phyloP scores from a whole-genome alignment of 2,888 invertebrate genomes.

The Prenolepis imparis region DNA sequence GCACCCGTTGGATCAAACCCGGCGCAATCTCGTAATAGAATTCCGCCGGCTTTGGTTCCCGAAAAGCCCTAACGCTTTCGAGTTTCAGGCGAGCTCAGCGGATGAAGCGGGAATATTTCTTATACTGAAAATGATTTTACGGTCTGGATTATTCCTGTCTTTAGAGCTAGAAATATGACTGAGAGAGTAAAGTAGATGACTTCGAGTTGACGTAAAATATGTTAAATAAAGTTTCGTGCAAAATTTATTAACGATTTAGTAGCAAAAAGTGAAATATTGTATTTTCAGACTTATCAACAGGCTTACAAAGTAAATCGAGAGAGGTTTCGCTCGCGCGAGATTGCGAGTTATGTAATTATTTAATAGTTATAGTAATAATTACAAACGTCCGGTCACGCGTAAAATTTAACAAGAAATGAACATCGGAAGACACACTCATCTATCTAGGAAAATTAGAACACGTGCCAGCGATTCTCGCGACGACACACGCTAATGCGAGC shows the following conservation, averaged over 20 bases:
- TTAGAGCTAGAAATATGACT: constrained; percentile 24
- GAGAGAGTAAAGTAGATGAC: background rate
- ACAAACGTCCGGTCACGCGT: background rate
- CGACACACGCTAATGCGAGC: constrained; percentile 59
- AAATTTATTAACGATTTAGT: background rate
- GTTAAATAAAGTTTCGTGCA: background rate
- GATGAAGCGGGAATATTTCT: constrained; percentile 48
- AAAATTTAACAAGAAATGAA: constrained; percentile 38
- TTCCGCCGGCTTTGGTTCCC: constrained; percentile 40
- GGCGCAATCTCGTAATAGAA: constrained; percentile 57
- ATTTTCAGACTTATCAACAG: background rate
- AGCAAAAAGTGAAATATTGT: constrained; percentile 4
- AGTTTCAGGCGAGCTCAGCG: constrained; percentile 49
- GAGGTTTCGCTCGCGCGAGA: background rate
- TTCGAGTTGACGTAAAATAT: constrained; percentile 9
- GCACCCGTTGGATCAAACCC: constrained; percentile 50
- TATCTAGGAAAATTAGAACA: constrained; percentile 54
- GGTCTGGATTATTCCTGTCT: constrained; percentile 35
- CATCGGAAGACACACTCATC: constrained; percentile 47
- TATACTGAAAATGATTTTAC: constrained; percentile 39
- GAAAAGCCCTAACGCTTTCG: constrained; percentile 52
- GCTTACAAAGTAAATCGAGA: background rate
- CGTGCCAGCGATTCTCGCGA: constrained; percentile 60
- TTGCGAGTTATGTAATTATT: constrained; percentile 7
- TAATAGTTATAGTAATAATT: constrained; percentile 26